Evolutionary conservation across 2,113 vertebrate species (phyloP).

Genomic region (Orientallactaga bullata): DNA sequence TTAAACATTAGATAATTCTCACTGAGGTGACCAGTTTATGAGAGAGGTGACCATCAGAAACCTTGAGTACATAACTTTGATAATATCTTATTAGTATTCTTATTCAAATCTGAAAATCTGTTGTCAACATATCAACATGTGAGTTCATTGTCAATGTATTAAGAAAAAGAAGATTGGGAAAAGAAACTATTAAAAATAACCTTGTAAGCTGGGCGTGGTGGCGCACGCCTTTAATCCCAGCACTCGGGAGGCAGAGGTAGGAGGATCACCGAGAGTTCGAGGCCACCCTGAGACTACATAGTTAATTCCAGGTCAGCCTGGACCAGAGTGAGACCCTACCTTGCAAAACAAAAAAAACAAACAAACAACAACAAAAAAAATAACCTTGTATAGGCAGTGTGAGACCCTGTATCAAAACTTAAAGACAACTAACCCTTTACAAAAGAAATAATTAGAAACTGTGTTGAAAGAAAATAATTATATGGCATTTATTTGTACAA

Average conservation of each 20-base stretch:
- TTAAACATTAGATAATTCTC: slow-evolving; percentile 11
- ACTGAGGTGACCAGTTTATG: background rate
- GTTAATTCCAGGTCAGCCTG: no score
- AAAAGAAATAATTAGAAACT: slow-evolving; percentile 21
- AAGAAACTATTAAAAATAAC: background rate
- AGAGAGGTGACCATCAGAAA: slow-evolving; percentile 41
- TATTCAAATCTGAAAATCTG: slow-evolving; percentile 33
- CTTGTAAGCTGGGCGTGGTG: no score
- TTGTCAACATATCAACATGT: background rate
- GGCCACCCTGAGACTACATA: no score
- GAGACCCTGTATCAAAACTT: background rate
- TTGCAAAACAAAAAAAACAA: no score
- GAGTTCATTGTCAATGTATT: slow-evolving; percentile 2
- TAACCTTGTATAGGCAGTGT: background rate
- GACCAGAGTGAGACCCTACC: no score
- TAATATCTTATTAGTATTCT: slow-evolving; percentile 42
- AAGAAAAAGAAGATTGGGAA: slow-evolving; percentile 29
- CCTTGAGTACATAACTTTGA: background rate
- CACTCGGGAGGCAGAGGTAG: no score
- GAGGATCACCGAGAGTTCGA: no score
- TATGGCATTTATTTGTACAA: background rate
- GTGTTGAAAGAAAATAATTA: slow-evolving; percentile 17
- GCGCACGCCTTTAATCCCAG: no score
- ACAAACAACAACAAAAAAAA: no score
- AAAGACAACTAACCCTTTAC: background rate